These are phyloP conservation scores for Grantiella picta DNA, from an alignment of 2,113 vertebrate genomes.

Conservation along the genomic window DNA sequence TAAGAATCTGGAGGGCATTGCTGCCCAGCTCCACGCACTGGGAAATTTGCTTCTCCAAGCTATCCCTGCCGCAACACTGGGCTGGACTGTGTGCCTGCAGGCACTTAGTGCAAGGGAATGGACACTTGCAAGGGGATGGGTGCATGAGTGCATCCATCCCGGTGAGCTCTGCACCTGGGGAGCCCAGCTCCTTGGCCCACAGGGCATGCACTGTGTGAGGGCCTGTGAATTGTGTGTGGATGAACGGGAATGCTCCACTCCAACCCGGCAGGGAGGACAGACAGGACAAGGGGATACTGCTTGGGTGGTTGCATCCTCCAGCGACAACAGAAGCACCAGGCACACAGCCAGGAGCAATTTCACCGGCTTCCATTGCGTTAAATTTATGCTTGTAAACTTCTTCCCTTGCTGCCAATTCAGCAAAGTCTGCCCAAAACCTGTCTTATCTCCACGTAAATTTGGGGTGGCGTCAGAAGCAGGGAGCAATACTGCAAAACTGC, in stretches of 20 bases:
- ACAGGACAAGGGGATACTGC: rapidly evolving
- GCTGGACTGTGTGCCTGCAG: neutral
- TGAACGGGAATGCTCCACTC: neutral
- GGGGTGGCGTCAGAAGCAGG: neutral
- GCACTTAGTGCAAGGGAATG: neutral
- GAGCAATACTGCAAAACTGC: neutral
- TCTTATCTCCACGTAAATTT: neutral
- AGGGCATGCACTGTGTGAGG: neutral
- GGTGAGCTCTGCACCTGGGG: neutral
- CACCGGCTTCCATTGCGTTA: neutral
- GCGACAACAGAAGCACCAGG: rapidly evolving
- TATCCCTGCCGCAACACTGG: neutral
- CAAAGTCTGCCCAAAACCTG: neutral
- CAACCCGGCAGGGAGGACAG: rapidly evolving
- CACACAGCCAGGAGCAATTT: neutral
- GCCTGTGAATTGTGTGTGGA: rapidly evolving
- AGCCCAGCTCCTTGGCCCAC: neutral
- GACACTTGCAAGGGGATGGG: neutral
- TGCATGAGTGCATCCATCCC: neutral
- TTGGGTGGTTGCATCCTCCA: neutral
- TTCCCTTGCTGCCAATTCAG: neutral
- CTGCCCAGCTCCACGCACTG: neutral
- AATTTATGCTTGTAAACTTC: neutral
- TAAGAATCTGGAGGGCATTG: rapidly evolving
- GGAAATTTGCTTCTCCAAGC: neutral